Percentiles rank a stretch among this genome's conserved stretches.
These are phyloP conservation scores for Morinoia aosen DNA, from an alignment of 2,888 invertebrate species.

Conservation along the genomic window DNA sequence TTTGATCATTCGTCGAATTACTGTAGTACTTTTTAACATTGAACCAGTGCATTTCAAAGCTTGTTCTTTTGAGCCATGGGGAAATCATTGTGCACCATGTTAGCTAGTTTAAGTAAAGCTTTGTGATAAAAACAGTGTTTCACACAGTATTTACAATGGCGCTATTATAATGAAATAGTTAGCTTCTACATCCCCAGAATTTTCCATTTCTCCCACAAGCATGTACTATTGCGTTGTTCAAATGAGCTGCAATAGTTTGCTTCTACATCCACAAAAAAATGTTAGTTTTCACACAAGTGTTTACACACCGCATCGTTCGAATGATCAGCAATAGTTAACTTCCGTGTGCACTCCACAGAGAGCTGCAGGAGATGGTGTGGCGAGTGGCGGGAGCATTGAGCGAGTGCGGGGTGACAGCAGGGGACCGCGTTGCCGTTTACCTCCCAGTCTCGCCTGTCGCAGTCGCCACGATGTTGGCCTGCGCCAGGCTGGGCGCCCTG, in stretches of 20 bases:
- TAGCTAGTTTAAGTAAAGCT: not conserved
- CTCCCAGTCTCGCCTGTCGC: conserved; percentile 73
- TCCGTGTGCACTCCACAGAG: conserved; percentile 46
- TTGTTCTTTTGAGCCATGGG: not conserved
- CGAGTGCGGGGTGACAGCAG: conserved; percentile 71
- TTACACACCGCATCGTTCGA: too few species aligned
- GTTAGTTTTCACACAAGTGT: too few species aligned
- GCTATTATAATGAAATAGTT: too few species aligned
- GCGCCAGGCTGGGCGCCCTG: conserved; percentile 74
- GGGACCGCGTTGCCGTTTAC: conserved; percentile 74
- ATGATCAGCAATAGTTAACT: too few species aligned
- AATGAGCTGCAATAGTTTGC: too few species aligned
- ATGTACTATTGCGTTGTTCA: too few species aligned
- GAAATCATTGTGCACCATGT: not conserved
- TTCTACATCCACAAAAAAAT: too few species aligned
- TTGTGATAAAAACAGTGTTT: not conserved
- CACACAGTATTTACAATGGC: too few species aligned
- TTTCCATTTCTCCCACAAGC: too few species aligned
- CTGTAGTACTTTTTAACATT: not conserved
- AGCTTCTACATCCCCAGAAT: too few species aligned
- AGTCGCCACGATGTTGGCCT: conserved; percentile 74
- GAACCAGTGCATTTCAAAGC: not conserved
- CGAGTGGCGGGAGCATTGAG: conserved; percentile 71
- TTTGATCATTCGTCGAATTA: not conserved
- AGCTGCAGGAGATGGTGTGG: conserved; percentile 71